These are phyloP conservation scores for Acanthosepion pharaonis DNA, from an alignment of 2,888 invertebrate genomes.

Conservation along the genomic window DNA sequence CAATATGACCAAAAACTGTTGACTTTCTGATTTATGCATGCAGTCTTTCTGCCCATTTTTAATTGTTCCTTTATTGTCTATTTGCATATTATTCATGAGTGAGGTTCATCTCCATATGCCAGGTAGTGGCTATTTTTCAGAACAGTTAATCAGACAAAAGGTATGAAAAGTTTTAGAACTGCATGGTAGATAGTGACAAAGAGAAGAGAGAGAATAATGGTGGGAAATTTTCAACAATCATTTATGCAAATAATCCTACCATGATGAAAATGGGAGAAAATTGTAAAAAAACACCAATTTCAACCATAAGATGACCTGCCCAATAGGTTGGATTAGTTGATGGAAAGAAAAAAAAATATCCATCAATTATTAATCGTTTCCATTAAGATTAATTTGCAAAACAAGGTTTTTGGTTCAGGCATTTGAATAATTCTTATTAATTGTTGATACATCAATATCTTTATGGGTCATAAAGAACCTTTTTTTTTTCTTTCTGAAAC, in stretches of 20 bases:
- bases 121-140: not conserved
- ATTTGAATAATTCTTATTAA: too few species aligned
- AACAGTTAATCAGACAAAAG: not conserved
- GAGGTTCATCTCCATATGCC: not conserved
- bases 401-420: too few species aligned
- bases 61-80: too few species aligned
- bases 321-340: not conserved
- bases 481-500: too few species aligned
- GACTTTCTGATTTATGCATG: too few species aligned
- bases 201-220: not conserved
- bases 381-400: not conserved
- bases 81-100: too few species aligned
- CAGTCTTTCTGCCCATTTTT: too few species aligned
- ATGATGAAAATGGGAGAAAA: not conserved
- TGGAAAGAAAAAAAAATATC: not conserved
- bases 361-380: not conserved
- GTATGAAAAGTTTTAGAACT: not conserved
- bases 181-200: not conserved
- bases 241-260: not conserved
- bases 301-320: not conserved
- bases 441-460: too few species aligned
- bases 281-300: not conserved
- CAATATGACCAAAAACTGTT: too few species aligned
- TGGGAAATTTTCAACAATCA: not conserved
- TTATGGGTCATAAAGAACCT: too few species aligned